Percentiles rank a stretch among this genome's conserved stretches.
Evolutionary conservation across 2,113 vertebrate genomes (phyloP).

Genomic region (Anguilla rostrata): DNA sequence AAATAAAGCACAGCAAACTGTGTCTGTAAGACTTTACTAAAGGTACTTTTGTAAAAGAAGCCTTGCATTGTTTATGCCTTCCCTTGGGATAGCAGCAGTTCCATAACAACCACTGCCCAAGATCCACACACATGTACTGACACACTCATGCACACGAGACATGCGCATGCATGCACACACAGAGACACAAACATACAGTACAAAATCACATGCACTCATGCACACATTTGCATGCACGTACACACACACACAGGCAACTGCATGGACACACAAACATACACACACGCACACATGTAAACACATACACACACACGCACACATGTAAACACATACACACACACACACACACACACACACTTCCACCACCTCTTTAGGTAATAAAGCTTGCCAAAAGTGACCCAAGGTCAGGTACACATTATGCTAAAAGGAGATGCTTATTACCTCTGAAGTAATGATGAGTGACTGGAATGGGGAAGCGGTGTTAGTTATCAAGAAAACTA

Average conservation of each 20-base stretch:
- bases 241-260: background rate
- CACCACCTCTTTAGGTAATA: background rate
- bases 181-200: background rate
- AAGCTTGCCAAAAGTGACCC: conserved; percentile 5
- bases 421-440: background rate
- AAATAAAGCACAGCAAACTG: background rate
- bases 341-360: background rate
- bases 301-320: background rate
- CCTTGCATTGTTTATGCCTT: background rate
- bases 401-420: background rate
- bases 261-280: too few species aligned
- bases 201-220: conserved; percentile 1
- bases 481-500: conserved; percentile 7
- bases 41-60: background rate
- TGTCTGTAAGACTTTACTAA: background rate
- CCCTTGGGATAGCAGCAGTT: background rate
- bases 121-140: background rate
- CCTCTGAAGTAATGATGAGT: background rate
- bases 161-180: background rate
- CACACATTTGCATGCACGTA: background rate
- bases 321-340: conserved; percentile 7
- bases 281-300: background rate
- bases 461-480: background rate
- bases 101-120: background rate
- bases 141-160: background rate